Conservation (phyloP, 2,797 vertebrate species). For the Eptatretus atami region DNA sequence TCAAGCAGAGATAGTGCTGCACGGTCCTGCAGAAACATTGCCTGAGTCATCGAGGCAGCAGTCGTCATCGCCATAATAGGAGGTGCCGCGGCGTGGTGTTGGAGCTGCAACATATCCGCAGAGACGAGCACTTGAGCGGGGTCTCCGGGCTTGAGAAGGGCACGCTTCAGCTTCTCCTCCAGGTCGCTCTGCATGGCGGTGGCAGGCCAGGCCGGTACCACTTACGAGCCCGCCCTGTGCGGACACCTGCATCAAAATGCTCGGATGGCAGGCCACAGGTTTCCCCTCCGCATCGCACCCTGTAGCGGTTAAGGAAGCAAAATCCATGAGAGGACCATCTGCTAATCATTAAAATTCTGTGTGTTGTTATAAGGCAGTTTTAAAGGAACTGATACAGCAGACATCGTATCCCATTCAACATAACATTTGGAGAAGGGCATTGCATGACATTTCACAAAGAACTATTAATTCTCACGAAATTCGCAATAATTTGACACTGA, state of each 20-base stretch:
- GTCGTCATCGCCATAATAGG: neutral
- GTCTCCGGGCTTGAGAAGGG: constrained; percentile 3
- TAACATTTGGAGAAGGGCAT: too few relatives aligned
- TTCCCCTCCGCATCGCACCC: too few relatives aligned
- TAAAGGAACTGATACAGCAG: too few relatives aligned
- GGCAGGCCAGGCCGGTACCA: neutral
- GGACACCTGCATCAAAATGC: neutral
- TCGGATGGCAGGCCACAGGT: too few relatives aligned
- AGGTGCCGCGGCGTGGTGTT: neutral
- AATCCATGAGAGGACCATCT: too few relatives aligned
- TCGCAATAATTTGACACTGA: too few relatives aligned
- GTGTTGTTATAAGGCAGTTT: too few relatives aligned
- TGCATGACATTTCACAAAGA: too few relatives aligned
- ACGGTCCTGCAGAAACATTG: neutral
- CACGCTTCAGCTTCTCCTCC: constrained; percentile 5
- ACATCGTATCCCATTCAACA: too few relatives aligned
- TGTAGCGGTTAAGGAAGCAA: too few relatives aligned
- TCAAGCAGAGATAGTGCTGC: neutral
- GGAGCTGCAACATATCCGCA: neutral
- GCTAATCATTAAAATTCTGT: too few relatives aligned
- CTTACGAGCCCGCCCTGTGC: neutral
- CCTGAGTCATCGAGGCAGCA: neutral
- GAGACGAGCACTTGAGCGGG: neutral
- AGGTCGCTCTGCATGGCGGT: constrained; percentile 3
- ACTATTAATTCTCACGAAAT: too few relatives aligned